Base-by-base conservation (phyloP, 2,888 invertebrate genomes). In the Lobophora halterata region DNA sequence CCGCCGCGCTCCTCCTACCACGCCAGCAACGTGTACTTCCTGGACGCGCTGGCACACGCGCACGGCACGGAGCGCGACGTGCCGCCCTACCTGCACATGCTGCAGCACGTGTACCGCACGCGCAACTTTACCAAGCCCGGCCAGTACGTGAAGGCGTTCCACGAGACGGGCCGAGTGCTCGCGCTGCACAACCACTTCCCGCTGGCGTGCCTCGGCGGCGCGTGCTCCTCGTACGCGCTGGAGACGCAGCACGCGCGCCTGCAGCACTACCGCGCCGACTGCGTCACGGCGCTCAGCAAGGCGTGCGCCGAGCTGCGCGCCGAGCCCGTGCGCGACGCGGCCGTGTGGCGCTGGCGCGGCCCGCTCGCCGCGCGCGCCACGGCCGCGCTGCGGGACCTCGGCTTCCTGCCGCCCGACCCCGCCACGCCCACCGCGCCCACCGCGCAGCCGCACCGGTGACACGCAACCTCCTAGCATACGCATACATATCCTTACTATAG, bases 111-210 rank as follows among this genome's bases (percentile, higher is more conserved):
- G 24, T 95, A 95, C 75, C 90, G 97, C 36, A 93, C 96, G 52
- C 92, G 93, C 69, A 97, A 97, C 83, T 97, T 95, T 82, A 97
- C 97, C 3, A 96, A 96, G 77, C 96, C 96, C 3, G 95, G 96
- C 58, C 95, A 95, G 79, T 97, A 96, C 81, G 94, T 97, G 51
- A 97, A 97, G 81, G 96, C 97, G 77, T 97, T 97, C 88, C 97
- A 97, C 80, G 95, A 96, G 82, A 95, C 97, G 16, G 95, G 95
- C 62, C 92, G 94, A 60, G 96, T 96, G 31, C 89, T 97, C 28
- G 94, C 95, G 17, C 88, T 97, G 49, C 97, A 97, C 88, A 97
- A 97, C 80, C 97, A 97, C 79, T 97, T 96, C 72, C 97, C 97
- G 18, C 81, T 97, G 55, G 94, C 95, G 41, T 97, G 97, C 68